These are phyloP conservation scores for Exaiptasia diaphana DNA, from an alignment of 64 coral and sea anemone genomes.

Conservation along the genomic window DNA sequence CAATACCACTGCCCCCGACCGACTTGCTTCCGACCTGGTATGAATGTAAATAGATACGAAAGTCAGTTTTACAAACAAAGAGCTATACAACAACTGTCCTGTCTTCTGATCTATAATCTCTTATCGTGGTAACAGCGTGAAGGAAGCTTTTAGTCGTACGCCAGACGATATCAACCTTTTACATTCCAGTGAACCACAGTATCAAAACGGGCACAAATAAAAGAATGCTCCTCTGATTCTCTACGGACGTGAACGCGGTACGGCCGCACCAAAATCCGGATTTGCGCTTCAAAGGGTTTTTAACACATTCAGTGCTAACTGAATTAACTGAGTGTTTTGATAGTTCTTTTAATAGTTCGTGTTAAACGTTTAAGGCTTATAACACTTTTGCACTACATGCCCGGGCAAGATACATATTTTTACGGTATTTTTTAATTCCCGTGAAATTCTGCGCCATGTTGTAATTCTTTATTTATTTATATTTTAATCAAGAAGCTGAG, in stretches of 20 bases:
- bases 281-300: conserved; percentile 18
- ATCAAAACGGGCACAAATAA: not conserved
- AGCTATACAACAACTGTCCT: conserved; percentile 1
- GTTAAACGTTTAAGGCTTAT: conserved; percentile 46
- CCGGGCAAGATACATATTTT: not conserved
- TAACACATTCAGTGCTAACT: conserved; percentile 42
- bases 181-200: not conserved
- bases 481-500: not conserved
- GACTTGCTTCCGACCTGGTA: conserved; percentile 89
- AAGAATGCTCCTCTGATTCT: no score
- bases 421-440: no score
- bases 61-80: conserved; percentile 17
- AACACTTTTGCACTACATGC: conserved; percentile 22
- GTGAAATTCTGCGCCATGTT: conserved; percentile 1
- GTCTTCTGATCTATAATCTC: conserved; percentile 13
- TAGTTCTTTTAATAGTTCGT: conserved; percentile 49
- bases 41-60: conserved; percentile 41
- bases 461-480: not conserved
- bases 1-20: conserved; percentile 76
- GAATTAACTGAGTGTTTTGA: conserved; percentile 53
- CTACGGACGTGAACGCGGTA: no score
- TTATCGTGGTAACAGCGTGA: conserved; percentile 30
- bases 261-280: conserved; percentile 7
- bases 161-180: conserved; percentile 2
- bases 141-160: not conserved